Evolutionary conservation across 2,888 invertebrate genomes (phyloP).

Genomic region (Strigamia transsilvanica): DNA sequence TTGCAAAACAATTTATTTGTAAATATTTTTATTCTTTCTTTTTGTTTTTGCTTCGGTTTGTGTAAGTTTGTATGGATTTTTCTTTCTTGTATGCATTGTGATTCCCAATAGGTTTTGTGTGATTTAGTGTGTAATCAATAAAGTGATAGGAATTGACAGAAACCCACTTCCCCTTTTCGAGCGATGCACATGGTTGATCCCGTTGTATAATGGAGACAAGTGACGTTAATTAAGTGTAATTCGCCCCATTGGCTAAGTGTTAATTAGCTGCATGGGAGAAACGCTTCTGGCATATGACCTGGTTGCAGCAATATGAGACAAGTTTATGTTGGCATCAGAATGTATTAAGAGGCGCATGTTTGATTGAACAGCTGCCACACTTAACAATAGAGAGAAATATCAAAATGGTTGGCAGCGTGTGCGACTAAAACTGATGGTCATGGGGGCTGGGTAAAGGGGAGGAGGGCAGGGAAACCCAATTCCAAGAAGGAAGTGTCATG

Average conservation of each 20-base stretch:
- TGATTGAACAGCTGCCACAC: conserved; percentile 41
- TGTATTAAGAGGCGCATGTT: conserved; percentile 39
- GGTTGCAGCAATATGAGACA: conserved; percentile 33
- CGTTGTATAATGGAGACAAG: conserved; percentile 42
- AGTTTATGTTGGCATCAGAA: conserved; percentile 40
- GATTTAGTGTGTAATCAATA: conserved; percentile 17
- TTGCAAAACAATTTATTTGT: background rate
- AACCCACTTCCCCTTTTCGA: conserved; percentile 10
- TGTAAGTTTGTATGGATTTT: background rate
- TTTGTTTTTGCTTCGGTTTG: background rate
- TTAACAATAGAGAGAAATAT: conserved; percentile 10
- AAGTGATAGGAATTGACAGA: conserved; percentile 23
- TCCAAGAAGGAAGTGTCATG: conserved; percentile 35
- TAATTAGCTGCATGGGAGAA: conserved; percentile 39
- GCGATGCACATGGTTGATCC: conserved; percentile 27
- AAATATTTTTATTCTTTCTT: background rate
- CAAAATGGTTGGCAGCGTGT: conserved; percentile 12
- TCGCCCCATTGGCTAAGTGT: conserved; percentile 41
- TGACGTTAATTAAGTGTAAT: conserved; percentile 43
- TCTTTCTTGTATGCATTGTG: background rate
- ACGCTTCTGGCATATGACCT: conserved; percentile 38
- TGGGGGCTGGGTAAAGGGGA: background rate
- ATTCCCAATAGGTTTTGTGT: conserved; percentile 16
- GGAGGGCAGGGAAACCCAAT: background rate
- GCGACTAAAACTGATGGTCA: background rate